A percentile compares a stretch with the other conserved stretches of the same genome.
phyloP scores from a whole-genome alignment of 2,113 vertebrate genomes.

The Dromaius novaehollandiae region DNA sequence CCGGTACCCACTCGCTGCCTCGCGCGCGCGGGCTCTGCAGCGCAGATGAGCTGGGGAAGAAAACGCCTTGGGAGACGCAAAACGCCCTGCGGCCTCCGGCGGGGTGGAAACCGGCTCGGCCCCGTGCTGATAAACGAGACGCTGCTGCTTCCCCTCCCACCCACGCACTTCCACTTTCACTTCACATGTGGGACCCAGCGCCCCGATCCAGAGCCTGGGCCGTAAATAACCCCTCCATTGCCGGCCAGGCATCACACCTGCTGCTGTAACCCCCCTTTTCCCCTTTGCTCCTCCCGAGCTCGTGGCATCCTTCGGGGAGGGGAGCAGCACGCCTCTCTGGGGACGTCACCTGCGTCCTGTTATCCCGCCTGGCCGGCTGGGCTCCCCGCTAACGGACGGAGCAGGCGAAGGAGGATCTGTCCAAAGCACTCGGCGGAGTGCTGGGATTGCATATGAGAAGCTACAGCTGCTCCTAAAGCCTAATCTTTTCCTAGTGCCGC shows the following conservation, averaged over 20 bases:
- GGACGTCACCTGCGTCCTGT: constrained; percentile 19
- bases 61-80: neutral
- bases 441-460: constrained; percentile 56
- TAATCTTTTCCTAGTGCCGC: neutral
- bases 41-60: neutral
- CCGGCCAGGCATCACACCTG: neutral
- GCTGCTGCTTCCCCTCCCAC: constrained; percentile 79
- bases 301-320: neutral
- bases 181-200: constrained; percentile 79
- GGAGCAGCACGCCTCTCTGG: neutral
- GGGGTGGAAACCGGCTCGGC: neutral
- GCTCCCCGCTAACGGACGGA: rapidly evolving
- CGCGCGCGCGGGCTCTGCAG: neutral
- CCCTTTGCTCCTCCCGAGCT: neutral
- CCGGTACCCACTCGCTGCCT: neutral
- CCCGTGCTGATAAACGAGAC: constrained; percentile 24
- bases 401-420: neutral
- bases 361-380: neutral
- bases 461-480: constrained; percentile 32
- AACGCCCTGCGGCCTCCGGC: neutral
- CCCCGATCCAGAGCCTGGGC: constrained; percentile 49
- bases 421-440: neutral
- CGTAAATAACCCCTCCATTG: constrained; percentile 52
- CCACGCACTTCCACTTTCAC: constrained; percentile 77
- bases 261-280: neutral